A percentile compares a stretch with the other conserved stretches of the same genome.
Evolutionary conservation across 2,888 invertebrate species (phyloP).

Genomic region (Philhelius pedissequus): DNA sequence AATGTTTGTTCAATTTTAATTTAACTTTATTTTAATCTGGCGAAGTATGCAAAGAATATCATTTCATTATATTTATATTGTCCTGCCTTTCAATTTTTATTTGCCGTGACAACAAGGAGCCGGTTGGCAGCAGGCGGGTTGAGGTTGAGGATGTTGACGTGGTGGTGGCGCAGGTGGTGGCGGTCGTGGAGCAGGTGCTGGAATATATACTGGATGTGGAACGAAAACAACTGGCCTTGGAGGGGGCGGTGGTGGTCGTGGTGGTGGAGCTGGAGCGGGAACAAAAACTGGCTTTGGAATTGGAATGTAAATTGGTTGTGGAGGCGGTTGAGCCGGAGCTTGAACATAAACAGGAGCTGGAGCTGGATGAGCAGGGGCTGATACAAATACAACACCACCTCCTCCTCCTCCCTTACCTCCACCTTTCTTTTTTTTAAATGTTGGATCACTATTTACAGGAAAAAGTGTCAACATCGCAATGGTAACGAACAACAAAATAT

Average conservation of each 20-base stretch:
- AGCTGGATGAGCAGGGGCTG: conserved; percentile 31
- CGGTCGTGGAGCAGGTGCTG: conserved; percentile 8
- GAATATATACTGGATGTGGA: conserved; percentile 10
- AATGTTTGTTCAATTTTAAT: neutral
- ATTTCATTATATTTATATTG: too few species aligned
- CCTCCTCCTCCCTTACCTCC: conserved; percentile 4
- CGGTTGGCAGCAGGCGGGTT: conserved; percentile 10
- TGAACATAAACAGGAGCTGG: conserved; percentile 12
- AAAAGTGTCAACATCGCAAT: neutral
- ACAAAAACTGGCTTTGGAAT: conserved; percentile 23
- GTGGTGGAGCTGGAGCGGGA: neutral
- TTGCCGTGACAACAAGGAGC: conserved; percentile 37
- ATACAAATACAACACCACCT: conserved; percentile 29
- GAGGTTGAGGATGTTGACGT: neutral
- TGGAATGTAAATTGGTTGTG: conserved; percentile 15
- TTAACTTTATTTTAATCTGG: neutral
- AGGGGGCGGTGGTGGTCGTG: conserved; percentile 8
- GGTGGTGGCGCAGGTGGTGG: conserved; percentile 16
- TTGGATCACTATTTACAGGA: neutral
- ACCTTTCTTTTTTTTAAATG: neutral
- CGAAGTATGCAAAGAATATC: too few species aligned
- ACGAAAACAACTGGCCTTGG: conserved; percentile 13
- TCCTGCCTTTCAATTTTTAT: neutral
- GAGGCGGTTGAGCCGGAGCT: conserved; percentile 24
- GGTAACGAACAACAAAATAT: neutral